Base-by-base conservation (phyloP, 2,797 vertebrate species). In the Melanotaenia nigrans region DNA sequence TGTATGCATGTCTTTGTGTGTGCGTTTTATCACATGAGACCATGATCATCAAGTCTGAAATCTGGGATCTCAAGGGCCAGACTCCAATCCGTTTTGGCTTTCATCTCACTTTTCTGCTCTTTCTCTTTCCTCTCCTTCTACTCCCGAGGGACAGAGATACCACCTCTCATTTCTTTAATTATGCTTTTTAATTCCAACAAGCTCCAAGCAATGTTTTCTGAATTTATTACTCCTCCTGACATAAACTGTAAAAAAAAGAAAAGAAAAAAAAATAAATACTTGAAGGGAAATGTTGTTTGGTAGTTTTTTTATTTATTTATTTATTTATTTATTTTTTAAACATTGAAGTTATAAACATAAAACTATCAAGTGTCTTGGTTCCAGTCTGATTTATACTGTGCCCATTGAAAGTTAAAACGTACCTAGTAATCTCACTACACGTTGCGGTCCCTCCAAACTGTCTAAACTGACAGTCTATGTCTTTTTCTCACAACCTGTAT, bases 161-260 rank as follows among this genome's bases (percentile, higher is more conserved):
- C 47, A 82, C 79, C 67, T 77, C 81, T 82, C 74, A 71, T 82
- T 88, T 83, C 68, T 83, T 84, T 85, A 89, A 90, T 85, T 86
- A 79, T 85, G 76, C 51, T 75, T 88, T 89, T 88, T 83, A 85
- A 85, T 90, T 87, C 65, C 70, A 85, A 79, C 58, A 80, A 80
- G 81, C 89, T 77, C 28, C 14, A 9, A 78, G 89, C 81, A 65
- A 61, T 62, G 63, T 79, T 88, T 84, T 76, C 60, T 58, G 56
- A 83, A 83, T 84, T 61, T 75, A 86, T 82, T 75, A 73, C 54
- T 73, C 51, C 64, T 74, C 40, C 51, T 81, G 71, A 73, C 69
- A 36, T 49, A 56, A 11, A 49, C 58, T 53, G 70, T 51, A 59
- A 47, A 47, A 67, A 81, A 64, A 73, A 68, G 1, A 16, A 38